Evolutionary conservation across 92 coral and sea anemone genomes (phyloP), one percentile per base, ranked within the genome.

Genomic region (Heliopora coerulea): DNA sequence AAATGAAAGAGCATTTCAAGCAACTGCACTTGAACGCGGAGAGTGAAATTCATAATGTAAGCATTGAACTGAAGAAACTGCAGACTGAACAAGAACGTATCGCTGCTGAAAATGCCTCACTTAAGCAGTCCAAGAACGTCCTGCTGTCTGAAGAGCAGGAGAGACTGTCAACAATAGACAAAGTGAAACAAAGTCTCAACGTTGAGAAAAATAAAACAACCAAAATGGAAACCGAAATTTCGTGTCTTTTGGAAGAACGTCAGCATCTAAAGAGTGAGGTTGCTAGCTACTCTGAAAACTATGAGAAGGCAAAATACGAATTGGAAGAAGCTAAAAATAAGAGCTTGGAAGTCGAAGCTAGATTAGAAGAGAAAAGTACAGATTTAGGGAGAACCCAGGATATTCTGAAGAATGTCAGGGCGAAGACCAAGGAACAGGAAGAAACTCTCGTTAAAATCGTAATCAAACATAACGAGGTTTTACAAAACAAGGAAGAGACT

Each of bases 311-410:
- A 27, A 39, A 54, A 28, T 48, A 9, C 4, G 35, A 54, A 15
- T 50, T 70, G 25, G 10, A 28, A 17, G 37, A 52, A 54, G 49
- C 63, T 24, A 54, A 70, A 31, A 20, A 8, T 25, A 14, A 19
- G 30, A 18, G 49, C 59, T 12, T 19, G 33, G 63, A 50, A 8
- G 13, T 23, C 27, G 77, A 70, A 54, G 49, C 20, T n/a, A 12
- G 44, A 35, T 33, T 70, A 20, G 77, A 70, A 54, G 63, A 70
- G 34, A 31, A 52, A 54, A 70, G 54, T 14, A 34, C 41, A 5
- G 63, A 50, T 30, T 17, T 54, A 12, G 35, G 17, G 12, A 54
- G 54, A 52, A 52, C 21, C 17, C 46, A 31, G n/a, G 49, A 34
- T 19, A 30, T 3, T 10, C 57, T 35, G 8, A 26, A 34, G 37